Evolutionary conservation across 2,888 invertebrate genomes (phyloP), one percentile per base, ranked within the genome.

Genomic region (Polydrusus tereticollis): DNA sequence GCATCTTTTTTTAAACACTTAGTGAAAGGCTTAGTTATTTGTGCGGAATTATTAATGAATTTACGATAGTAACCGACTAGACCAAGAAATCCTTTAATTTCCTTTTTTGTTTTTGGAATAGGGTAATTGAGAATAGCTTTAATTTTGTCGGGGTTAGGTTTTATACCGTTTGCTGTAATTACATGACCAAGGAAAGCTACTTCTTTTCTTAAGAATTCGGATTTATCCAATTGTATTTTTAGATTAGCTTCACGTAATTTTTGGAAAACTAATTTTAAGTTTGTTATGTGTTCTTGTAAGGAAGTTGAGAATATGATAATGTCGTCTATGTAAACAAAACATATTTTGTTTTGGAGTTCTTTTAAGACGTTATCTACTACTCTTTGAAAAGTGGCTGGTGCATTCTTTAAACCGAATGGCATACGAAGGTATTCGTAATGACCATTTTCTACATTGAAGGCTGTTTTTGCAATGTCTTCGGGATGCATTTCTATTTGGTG

Each of bases 401-500:
- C 76, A 57, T 79, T 79, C 33, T 70, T 59, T 7, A 82, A 64
- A 2, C 82, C 81, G 69, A 80, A 78, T 1, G 77, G 77, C 77
- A 82, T 77, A 2, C 77, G 57, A 6, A 75, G 58, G 58, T 76
- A 82, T 63, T 81, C 78, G 38, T 62, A 81, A 21, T 79, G 74
- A 2, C 80, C 79, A 52, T 74, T 64, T 10, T 74, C 75, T 5
- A 77, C 76, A 3, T 70, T 73, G 60, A 82, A 81, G 1, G 78
- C 78, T 0, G 81, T 82, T 76, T 79, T 80, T 38, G 71, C 33
- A 47, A 77, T 76, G 12, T 67, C 69, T 71, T 75, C 7, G 1
- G 69, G 68, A 57, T 73, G 36, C 72, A 79, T 74, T 59, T 77
- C 77, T 6, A 83, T 78, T 69, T 83, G 82, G 36, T 78, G 78